phyloP scores from a whole-genome alignment of 2,113 vertebrate genomes.

The Solea solea region DNA sequence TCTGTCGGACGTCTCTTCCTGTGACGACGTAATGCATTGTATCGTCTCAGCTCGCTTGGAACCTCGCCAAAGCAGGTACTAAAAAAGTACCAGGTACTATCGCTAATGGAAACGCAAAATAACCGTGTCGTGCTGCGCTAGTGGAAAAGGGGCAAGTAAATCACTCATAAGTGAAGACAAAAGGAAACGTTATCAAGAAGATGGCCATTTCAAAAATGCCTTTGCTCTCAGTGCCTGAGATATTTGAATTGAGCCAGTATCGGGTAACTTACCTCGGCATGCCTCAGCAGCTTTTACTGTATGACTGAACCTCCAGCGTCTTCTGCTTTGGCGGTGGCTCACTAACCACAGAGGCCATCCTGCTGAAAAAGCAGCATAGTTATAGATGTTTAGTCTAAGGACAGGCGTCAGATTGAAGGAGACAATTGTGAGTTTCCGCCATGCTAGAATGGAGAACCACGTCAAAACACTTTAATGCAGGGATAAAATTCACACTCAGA shows the following conservation, averaged over 20 bases:
- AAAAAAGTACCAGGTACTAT: too few relatives aligned
- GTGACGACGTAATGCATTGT: too few relatives aligned
- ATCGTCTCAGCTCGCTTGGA: too few relatives aligned
- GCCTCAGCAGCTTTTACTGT: slow-evolving; percentile 35
- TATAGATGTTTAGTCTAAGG: slow-evolving; percentile 39
- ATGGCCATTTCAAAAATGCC: too few relatives aligned
- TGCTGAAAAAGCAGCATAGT: slow-evolving; percentile 50
- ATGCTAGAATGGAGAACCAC: slow-evolving; percentile 8
- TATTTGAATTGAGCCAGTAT: neutral
- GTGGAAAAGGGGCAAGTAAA: too few relatives aligned
- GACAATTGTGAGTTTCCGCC: slow-evolving; percentile 25
- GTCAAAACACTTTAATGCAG: slow-evolving; percentile 28
- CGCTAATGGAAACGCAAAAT: too few relatives aligned
- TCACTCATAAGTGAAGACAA: too few relatives aligned
- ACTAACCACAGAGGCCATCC: slow-evolving; percentile 54
- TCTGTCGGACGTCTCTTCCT: too few relatives aligned
- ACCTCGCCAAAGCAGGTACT: too few relatives aligned
- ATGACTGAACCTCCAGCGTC: slow-evolving; percentile 52
- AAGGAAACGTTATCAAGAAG: neutral
- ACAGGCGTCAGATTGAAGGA: slow-evolving; percentile 13
- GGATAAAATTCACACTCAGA: slow-evolving; percentile 27
- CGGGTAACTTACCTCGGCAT: slow-evolving; percentile 61
- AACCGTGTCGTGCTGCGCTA: too few relatives aligned
- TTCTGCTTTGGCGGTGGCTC: slow-evolving; percentile 34
- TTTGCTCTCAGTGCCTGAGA: too few relatives aligned